Evolutionary conservation across 1,140 invertebrate genomes (phyloP), one percentile per base, ranked within the genome.

Genomic region (Magallana gigas): DNA sequence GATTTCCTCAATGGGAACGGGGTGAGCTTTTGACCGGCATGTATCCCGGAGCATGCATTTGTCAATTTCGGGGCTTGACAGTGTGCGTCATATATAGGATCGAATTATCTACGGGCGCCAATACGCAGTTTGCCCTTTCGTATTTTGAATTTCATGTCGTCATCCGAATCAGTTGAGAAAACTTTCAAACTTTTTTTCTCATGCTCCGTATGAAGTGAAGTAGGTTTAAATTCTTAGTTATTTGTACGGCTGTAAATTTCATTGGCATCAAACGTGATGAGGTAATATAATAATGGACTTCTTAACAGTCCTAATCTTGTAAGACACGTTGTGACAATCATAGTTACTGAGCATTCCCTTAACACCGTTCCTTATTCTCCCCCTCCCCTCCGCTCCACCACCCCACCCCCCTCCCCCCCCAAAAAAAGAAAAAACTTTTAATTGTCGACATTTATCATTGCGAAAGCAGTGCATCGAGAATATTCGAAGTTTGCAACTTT

Each of bases 181-280:
- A 76, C 23, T 16, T 76, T 71, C 36, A 71, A 71, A 71, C 68
- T 71, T 71, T 71, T 68, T 71, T 71, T 71, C 68, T 71, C 68
- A 76, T 76, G 68, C 23, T 36, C 12, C 23, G 29, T 48, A 48
- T 11, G 23, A 48, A 36, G 23, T 29, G 23, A 76, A 11, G 68
- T 36, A 76, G 36, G 29, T 76, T 76, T 18, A 23, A 76, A 9
- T 76, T 18, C 29, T 36, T 11, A 18, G 18, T 1, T 71, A 71
- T n/a, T 9, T 76, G 36, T 48, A 76, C 12, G 36, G 23, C 23
- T 29, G 23, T 76, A 29, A 76, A 76, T 76, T 11, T 29, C 23
- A 11, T 9, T 76, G 5, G 23, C 29, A 12, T 48, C 36, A 48
- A 48, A 48, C 5, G 5, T 48, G 36, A 48, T 48, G 36, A 5